Conservation (phyloP, 2,113 vertebrate species). For the Prionailurus bengalensis region DNA sequence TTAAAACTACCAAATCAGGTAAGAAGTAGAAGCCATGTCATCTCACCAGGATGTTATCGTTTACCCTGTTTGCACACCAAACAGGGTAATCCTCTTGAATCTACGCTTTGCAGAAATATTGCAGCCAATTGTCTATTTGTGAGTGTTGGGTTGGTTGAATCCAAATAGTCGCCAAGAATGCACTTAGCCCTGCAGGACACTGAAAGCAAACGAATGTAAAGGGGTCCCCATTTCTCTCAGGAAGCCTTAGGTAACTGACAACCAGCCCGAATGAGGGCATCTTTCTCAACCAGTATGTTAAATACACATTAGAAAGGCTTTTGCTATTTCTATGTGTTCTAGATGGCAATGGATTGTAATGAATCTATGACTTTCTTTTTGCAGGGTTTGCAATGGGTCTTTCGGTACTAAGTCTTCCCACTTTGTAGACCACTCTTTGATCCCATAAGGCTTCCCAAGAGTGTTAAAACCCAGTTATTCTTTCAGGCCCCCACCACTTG, state of each 20-base stretch:
- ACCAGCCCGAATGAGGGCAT: background rate
- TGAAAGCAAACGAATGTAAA: background rate
- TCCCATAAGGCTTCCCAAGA: background rate
- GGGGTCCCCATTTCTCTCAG: background rate
- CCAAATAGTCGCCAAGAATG: background rate
- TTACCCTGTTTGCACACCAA: background rate
- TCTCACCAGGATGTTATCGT: background rate
- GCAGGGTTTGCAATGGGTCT: background rate
- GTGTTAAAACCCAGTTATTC: background rate
- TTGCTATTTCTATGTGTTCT: background rate
- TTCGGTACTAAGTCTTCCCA: background rate
- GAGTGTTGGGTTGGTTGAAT: background rate
- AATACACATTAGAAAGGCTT: background rate
- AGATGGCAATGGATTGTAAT: background rate
- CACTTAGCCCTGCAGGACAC: background rate
- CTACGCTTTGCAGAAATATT: background rate
- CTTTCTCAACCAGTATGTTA: background rate
- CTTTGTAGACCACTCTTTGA: background rate
- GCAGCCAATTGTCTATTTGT: background rate
- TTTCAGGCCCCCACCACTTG: background rate
- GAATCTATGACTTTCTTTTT: background rate
- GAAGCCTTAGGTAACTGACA: background rate
- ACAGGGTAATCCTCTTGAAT: background rate
- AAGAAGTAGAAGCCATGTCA: background rate
- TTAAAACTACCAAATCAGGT: background rate